Evolutionary conservation across 2,888 invertebrate species (phyloP).

Genomic region (Nasonia oneida): DNA sequence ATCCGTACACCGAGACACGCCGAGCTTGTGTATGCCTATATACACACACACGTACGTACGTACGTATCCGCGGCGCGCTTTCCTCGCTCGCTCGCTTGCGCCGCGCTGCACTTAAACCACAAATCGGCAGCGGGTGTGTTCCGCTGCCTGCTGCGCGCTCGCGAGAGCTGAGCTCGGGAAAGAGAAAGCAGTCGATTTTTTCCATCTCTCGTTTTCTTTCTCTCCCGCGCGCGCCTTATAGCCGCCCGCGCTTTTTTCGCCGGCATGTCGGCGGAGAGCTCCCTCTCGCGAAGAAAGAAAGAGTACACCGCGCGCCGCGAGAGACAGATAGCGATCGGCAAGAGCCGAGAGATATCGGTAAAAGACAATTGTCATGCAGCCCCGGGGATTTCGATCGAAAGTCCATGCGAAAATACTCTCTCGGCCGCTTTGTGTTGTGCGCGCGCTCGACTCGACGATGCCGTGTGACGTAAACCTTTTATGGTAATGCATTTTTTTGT

Average conservation of each 20-base stretch:
- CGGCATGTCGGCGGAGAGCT: not conserved
- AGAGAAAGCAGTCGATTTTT: constrained; percentile 61
- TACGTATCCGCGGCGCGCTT: constrained; percentile 4
- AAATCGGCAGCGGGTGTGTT: constrained; percentile 50
- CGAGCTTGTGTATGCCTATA: not conserved
- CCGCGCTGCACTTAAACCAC: constrained; percentile 51
- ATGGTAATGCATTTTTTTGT: constrained; percentile 49
- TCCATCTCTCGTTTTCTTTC: constrained; percentile 29
- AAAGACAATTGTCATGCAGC: constrained; percentile 59
- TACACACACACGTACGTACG: not conserved
- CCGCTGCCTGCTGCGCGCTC: constrained; percentile 9
- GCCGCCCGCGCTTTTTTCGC: constrained; percentile 13
- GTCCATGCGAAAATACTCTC: constrained; percentile 42
- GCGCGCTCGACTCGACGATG: not conserved
- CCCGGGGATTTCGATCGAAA: constrained; percentile 54
- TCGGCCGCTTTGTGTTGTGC: not conserved
- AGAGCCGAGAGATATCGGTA: constrained; percentile 44
- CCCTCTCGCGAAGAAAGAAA: constrained; percentile 1
- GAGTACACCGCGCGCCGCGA: constrained; percentile 2
- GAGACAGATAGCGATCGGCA: constrained; percentile 51
- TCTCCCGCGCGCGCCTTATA: not conserved
- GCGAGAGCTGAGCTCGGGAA: constrained; percentile 25
- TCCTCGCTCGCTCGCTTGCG: not conserved
- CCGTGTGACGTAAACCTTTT: constrained; percentile 49
- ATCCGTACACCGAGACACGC: not conserved